Percentiles rank a stretch among this genome's conserved stretches.
Conservation (phyloP, 2,888 invertebrate genomes). For the Caradrina clavipalpis region DNA sequence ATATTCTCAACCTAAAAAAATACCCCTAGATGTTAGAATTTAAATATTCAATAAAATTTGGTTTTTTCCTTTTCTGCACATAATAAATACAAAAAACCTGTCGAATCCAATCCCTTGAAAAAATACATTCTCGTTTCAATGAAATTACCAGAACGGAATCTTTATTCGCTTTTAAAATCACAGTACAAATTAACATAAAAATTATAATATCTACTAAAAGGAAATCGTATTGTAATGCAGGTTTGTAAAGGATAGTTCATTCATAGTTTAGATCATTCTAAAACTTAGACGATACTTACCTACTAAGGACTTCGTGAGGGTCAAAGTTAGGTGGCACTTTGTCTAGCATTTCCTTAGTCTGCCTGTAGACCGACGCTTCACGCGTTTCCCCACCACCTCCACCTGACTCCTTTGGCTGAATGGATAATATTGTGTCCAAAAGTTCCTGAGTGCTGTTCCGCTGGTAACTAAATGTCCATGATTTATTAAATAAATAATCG, state of each 20-base stretch:
- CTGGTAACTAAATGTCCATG: constrained; percentile 92
- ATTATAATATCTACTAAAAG: too few species aligned
- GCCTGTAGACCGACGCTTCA: constrained; percentile 94
- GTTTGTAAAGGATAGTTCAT: too few species aligned
- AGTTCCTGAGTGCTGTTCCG: constrained; percentile 94
- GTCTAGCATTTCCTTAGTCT: constrained; percentile 94
- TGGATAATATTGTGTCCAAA: constrained; percentile 95
- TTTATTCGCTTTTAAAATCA: too few species aligned
- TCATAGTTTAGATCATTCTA: not conserved
- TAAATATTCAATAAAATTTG: too few species aligned
- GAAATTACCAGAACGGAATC: too few species aligned
- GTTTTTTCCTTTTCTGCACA: too few species aligned
- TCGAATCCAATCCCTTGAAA: too few species aligned
- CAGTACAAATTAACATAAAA: too few species aligned
- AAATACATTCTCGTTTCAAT: too few species aligned
- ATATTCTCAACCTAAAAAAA: constrained; percentile 90
- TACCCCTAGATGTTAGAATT: not conserved
- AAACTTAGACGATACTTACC: constrained; percentile 77
- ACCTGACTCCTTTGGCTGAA: constrained; percentile 97
- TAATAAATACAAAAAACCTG: too few species aligned
- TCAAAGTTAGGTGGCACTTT: constrained; percentile 95
- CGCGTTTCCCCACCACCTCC: constrained; percentile 95
- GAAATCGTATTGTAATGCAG: too few species aligned
- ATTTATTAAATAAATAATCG: not conserved
- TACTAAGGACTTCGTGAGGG: constrained; percentile 94